Conservation (phyloP, 2,888 invertebrate species). For the Polydrusus cervinus region DNA sequence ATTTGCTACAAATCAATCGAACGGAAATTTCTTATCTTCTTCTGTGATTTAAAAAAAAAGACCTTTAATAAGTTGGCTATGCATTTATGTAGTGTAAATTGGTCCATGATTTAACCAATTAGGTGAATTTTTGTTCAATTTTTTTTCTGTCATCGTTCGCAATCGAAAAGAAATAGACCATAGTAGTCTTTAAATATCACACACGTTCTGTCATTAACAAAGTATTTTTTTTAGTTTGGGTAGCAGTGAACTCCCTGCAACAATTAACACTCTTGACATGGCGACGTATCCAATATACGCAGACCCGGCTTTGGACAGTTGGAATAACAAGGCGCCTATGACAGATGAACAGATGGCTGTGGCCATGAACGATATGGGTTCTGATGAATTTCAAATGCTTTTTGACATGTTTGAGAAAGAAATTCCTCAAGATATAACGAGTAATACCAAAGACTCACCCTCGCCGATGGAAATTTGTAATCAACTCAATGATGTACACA, state of each 20-base stretch:
- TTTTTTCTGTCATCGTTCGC: too few species aligned
- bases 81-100: too few species aligned
- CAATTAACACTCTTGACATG: slow-evolving; percentile 22
- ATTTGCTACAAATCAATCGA: too few species aligned
- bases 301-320: slow-evolving; percentile 36
- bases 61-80: too few species aligned
- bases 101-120: too few species aligned
- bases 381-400: slow-evolving; percentile 65
- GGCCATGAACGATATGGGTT: slow-evolving; percentile 58
- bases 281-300: neutral
- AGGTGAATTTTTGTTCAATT: too few species aligned
- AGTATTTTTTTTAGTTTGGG: slow-evolving; percentile 35
- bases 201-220: neutral
- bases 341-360: slow-evolving; percentile 40
- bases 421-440: slow-evolving; percentile 24
- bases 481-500: slow-evolving; percentile 28
- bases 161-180: too few species aligned
- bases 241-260: slow-evolving; percentile 53
- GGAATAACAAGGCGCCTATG: slow-evolving; percentile 35
- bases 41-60: too few species aligned
- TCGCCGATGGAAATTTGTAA: slow-evolving; percentile 38
- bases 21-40: too few species aligned
- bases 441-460: slow-evolving; percentile 36
- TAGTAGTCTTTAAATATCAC: too few species aligned
- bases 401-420: slow-evolving; percentile 52